These are phyloP conservation scores for Nephrotoma appendiculata DNA, from an alignment of 2,888 invertebrate genomes.

Conservation along the genomic window DNA sequence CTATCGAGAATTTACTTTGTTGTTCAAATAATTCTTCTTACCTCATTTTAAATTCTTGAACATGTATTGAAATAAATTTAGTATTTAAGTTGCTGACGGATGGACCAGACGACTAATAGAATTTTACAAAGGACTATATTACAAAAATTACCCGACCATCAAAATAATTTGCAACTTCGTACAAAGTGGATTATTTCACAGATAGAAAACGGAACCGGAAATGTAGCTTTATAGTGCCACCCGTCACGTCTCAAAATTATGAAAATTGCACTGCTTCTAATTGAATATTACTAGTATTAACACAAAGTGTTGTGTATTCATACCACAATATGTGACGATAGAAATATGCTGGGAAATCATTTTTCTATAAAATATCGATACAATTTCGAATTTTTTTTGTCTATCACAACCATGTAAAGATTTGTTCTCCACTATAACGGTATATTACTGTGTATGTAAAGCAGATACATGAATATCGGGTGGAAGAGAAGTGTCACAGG, in stretches of 20 bases:
- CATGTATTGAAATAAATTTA: no score
- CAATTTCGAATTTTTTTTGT: background rate
- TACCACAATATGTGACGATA: background rate
- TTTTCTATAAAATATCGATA: background rate
- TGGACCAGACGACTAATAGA: no score
- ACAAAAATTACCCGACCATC: no score
- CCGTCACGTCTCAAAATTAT: background rate
- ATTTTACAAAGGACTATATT: no score
- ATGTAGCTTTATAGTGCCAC: background rate
- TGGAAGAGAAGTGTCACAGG: no score
- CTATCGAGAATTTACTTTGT: no score
- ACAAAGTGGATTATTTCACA: no score
- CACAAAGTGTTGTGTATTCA: background rate
- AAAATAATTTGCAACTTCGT: no score
- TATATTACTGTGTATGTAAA: background rate
- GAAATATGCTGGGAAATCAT: background rate
- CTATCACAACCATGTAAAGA: background rate
- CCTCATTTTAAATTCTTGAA: no score
- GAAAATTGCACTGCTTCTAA: background rate
- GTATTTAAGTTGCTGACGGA: no score
- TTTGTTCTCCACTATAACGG: background rate
- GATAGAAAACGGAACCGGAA: background rate
- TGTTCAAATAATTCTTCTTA: no score
- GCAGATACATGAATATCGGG: no score
- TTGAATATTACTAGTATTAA: background rate